Evolutionary conservation across 2,797 vertebrate species (phyloP), one percentile per base, ranked within the genome.

Genomic region (Agapornis canus): DNA sequence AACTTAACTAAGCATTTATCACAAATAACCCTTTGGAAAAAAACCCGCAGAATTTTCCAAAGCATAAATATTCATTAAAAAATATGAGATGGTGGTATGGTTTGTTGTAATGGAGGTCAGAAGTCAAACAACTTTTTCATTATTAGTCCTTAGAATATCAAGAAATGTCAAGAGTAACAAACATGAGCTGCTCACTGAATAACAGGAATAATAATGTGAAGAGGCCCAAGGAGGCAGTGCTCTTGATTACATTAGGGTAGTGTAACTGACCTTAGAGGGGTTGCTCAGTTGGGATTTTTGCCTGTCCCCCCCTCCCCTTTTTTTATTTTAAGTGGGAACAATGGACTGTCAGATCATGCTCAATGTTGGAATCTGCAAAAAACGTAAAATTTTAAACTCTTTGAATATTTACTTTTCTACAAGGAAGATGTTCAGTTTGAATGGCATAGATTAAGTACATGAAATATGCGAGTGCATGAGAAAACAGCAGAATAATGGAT

Each of bases 401-500:
- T 76, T 49, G 8, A 68, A 31, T 87, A 82, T 88, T 89, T 84
- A 43, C 56, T 86, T 91, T 82, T 63, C 18, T 54, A 11, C 35
- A 40, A 64, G 51, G 91, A 85, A 78, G 60, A 56, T 70, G 48
- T 56, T 94, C n/a, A 35, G 10, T 59, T 89, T 88, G 69, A 88
- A 88, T 78, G 63, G 51, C 42, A 59, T 86, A 81, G 47, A 79
- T 84, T 81, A 92, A 88, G 40, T 63, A 72, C 40, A 59, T 40
- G 40, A 88, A 81, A 92, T 88, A 52, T 82, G 17, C 69, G 26
- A 66, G 23, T 19, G 26, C 48, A 70, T 60, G 66, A 86, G 54
- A 84, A 94, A 96, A 80, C n/a, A 88, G 47, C 39, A 79, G 31
- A 84, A 40, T 88, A 90, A 91, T 79, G 71, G 85, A 86, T 86